Conservation (phyloP, 2,113 vertebrate species). For the Myiozetetes cayanensis region DNA sequence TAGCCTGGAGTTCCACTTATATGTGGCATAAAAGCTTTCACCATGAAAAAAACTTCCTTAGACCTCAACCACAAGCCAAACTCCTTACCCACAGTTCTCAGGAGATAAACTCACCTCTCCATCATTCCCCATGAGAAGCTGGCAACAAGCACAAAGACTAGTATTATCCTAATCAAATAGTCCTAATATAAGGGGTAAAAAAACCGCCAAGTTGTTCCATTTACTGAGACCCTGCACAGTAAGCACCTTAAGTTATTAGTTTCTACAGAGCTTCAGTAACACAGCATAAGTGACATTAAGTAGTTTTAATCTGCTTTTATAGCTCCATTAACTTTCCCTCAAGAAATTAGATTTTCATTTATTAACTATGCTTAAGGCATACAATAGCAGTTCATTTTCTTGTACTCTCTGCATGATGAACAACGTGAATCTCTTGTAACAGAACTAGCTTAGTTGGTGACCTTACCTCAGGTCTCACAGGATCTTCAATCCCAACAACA, state of each 20-base stretch:
- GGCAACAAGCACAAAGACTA: neutral
- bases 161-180: neutral
- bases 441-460: neutral
- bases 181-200: neutral
- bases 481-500: constrained; percentile 98
- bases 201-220: neutral
- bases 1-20: neutral
- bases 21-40: neutral
- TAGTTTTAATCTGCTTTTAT: constrained; percentile 54
- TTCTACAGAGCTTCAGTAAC: constrained; percentile 10
- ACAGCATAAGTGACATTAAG: constrained; percentile 40
- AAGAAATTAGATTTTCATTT: constrained; percentile 47
- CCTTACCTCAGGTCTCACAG: constrained; percentile 92
- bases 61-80: neutral
- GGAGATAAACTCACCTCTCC: neutral
- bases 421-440: neutral
- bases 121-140: neutral
- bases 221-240: constrained; percentile 2
- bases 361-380: constrained; percentile 5
- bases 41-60: neutral
- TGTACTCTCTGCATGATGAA: neutral
- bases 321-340: constrained; percentile 25
- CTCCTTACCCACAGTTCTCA: neutral
- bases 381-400: neutral
- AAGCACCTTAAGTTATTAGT: constrained; percentile 54